A percentile compares a stretch with the other conserved stretches of the same genome.
These are phyloP conservation scores for Nymphalis c-album DNA, from an alignment of 2,888 invertebrate genomes.

Conservation along the genomic window DNA sequence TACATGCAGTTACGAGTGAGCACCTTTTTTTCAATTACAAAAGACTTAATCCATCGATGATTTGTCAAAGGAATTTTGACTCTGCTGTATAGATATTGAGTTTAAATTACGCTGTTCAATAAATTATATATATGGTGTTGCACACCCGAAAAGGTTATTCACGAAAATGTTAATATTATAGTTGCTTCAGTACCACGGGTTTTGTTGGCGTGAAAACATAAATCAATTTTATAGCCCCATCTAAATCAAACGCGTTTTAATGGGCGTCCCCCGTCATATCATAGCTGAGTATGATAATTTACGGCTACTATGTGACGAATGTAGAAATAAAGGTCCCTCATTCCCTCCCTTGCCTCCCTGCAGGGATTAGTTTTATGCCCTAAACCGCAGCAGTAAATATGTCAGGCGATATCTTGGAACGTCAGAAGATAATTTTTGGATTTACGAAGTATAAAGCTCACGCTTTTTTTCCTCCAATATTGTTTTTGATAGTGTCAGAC, in stretches of 20 bases:
- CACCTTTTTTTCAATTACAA: slow-evolving; percentile 73
- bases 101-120: slow-evolving; percentile 37
- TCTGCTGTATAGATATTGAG: slow-evolving; percentile 37
- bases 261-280: slow-evolving; percentile 83
- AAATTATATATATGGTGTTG: slow-evolving; percentile 60
- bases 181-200: slow-evolving; percentile 81
- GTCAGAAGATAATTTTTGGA: slow-evolving; percentile 78
- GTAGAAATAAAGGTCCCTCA: slow-evolving; percentile 80
- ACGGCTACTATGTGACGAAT: slow-evolving; percentile 82
- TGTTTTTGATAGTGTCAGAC: slow-evolving; percentile 49
- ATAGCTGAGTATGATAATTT: slow-evolving; percentile 82
- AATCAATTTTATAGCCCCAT: slow-evolving; percentile 83
- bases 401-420: slow-evolving; percentile 75
- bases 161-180: slow-evolving; percentile 82
- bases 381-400: slow-evolving; percentile 79
- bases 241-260: slow-evolving; percentile 83
- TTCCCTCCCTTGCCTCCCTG: slow-evolving; percentile 47
- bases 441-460: slow-evolving; percentile 60
- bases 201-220: slow-evolving; percentile 82
- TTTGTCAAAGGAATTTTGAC: slow-evolving; percentile 38
- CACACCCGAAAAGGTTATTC: slow-evolving; percentile 73
- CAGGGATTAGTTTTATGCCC: slow-evolving; percentile 71
- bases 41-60: slow-evolving; percentile 64
- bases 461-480: slow-evolving; percentile 47
- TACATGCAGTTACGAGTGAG: slow-evolving; percentile 75